Percentiles rank a stretch among this genome's conserved stretches.
Evolutionary conservation across 2,888 invertebrate species (phyloP).

Genomic region (Hydriomena furcata): DNA sequence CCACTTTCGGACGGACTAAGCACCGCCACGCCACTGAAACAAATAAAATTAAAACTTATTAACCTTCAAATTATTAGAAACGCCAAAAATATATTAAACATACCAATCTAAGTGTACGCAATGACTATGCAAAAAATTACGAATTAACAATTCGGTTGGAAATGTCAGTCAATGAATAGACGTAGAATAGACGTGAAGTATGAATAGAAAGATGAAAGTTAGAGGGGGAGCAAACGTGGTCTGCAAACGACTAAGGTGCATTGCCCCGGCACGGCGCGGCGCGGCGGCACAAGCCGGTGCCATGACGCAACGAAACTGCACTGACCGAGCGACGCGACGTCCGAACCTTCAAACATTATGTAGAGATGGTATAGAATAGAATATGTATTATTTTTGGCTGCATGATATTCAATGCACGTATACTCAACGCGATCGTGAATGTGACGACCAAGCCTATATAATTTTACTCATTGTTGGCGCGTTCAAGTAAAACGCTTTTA

Average conservation of each 20-base stretch:
- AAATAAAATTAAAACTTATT: conserved; percentile 37
- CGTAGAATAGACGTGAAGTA: conserved; percentile 63
- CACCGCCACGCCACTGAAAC: conserved; percentile 92
- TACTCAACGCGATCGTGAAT: conserved; percentile 34
- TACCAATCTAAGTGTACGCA: too few relatives aligned
- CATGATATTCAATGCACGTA: conserved; percentile 52
- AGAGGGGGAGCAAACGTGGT: conserved; percentile 41
- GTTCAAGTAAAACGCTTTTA: conserved; percentile 39
- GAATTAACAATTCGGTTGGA: neutral
- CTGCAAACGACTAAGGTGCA: conserved; percentile 65
- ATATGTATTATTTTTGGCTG: conserved; percentile 66
- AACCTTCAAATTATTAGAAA: too few relatives aligned
- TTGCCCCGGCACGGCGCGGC: conserved; percentile 62
- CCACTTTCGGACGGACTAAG: conserved; percentile 90
- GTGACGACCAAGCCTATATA: conserved; percentile 59
- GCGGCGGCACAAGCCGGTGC: conserved; percentile 39
- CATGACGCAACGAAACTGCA: conserved; percentile 78
- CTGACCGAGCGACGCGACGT: conserved; percentile 62
- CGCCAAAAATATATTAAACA: too few relatives aligned
- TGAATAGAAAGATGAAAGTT: conserved; percentile 47
- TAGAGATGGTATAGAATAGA: conserved; percentile 20
- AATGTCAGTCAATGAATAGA: conserved; percentile 52
- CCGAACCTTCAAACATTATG: conserved; percentile 47
- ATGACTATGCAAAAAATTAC: neutral
- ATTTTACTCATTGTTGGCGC: conserved; percentile 51